phyloP scores from a whole-genome alignment of 35 echinoderm and acorn worm genomes.

The Nesometra sesokonis region DNA sequence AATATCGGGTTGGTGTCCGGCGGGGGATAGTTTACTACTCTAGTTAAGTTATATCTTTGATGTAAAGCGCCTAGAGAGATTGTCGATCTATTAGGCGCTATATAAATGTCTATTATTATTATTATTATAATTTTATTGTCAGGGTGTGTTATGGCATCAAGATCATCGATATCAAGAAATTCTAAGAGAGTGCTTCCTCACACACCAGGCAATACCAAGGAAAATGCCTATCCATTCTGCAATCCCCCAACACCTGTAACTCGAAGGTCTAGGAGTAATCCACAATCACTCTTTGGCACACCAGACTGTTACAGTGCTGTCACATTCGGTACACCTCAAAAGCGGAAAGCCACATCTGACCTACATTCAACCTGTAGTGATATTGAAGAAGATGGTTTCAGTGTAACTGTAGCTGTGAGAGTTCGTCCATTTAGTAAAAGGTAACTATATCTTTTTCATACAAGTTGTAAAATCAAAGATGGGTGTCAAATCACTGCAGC shows the following conservation, averaged over 20 bases:
- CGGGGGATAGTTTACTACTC: too few species aligned
- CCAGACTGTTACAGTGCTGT: conserved; percentile 1
- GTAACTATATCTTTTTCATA: conserved; percentile 19
- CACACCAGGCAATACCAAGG: background rate
- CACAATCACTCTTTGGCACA: background rate
- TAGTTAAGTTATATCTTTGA: too few species aligned
- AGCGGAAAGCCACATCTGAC: background rate
- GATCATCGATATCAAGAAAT: background rate
- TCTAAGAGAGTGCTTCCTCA: background rate
- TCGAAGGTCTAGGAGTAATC: background rate
- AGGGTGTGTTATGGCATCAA: background rate
- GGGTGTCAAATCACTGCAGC: too few species aligned
- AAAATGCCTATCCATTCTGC: background rate
- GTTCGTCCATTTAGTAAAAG: conserved; percentile 80
- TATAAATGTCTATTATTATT: too few species aligned
- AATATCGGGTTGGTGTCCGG: too few species aligned
- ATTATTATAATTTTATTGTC: too few species aligned
- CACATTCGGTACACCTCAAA: background rate
- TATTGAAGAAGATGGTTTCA: conserved; percentile 61
- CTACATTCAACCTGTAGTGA: background rate
- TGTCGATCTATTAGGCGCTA: too few species aligned
- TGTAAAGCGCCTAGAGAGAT: too few species aligned
- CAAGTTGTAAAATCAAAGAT: too few species aligned
- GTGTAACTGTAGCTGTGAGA: conserved; percentile 82
- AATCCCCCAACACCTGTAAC: background rate